Conservation (phyloP, 1,140 invertebrate species). For the Magallana angulata region DNA sequence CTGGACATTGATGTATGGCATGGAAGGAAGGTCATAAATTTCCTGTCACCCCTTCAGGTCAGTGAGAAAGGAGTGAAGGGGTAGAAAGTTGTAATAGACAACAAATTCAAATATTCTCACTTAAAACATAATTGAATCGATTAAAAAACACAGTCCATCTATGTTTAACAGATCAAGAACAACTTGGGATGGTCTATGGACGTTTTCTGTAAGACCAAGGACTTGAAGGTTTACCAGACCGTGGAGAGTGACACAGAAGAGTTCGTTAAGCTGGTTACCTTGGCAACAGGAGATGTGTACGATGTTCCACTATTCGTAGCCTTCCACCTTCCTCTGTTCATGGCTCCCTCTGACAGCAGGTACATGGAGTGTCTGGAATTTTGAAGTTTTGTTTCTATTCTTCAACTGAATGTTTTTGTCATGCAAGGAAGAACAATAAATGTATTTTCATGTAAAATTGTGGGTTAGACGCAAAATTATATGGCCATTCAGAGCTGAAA, state of each 20-base stretch:
- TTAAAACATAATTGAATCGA: too few relatives aligned
- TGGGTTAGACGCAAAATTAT: too few relatives aligned
- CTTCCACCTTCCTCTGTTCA: constrained; percentile 88
- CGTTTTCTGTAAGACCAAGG: constrained; percentile 86
- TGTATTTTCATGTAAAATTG: too few relatives aligned
- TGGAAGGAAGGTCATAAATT: constrained; percentile 84
- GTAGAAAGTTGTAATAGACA: background rate
- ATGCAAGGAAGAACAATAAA: too few relatives aligned
- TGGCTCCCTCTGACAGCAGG: constrained; percentile 88
- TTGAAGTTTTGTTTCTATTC: background rate
- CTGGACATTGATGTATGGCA: constrained; percentile 84
- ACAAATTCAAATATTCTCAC: too few relatives aligned
- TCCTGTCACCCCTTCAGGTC: constrained; percentile 89
- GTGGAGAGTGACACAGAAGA: constrained; percentile 82
- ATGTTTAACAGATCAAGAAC: constrained; percentile 85
- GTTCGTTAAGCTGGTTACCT: constrained; percentile 85
- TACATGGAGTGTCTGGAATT: constrained; percentile 78
- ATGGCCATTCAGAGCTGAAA: too few relatives aligned
- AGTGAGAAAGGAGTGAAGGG: constrained; percentile 45
- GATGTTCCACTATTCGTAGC: constrained; percentile 89
- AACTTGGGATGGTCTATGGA: constrained; percentile 88
- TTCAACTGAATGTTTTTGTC: background rate
- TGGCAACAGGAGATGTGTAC: constrained; percentile 87
- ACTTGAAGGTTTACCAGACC: constrained; percentile 84
- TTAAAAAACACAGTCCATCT: too few relatives aligned